Base-by-base conservation (phyloP, 1,140 invertebrate species). In the Psix sp. region DNA sequence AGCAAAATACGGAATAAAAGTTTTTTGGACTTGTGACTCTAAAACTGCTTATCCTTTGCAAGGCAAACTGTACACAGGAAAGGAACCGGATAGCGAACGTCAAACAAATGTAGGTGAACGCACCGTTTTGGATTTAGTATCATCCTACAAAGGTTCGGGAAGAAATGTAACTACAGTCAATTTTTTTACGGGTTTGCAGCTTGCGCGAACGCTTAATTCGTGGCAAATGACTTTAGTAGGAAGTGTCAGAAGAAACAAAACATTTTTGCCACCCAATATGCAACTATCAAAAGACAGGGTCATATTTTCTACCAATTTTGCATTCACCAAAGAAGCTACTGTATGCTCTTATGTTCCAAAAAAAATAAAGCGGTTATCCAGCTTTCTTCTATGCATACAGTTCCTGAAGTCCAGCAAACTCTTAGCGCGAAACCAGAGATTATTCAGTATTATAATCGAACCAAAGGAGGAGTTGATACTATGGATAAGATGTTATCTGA, bases 391-490 rank as follows among this genome's bases (percentile, higher is more conserved):
- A 83, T 79, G 77, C 83, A 85, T 67, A 54, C 77, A 63, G 52
- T 52, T 48, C 43, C 13, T 56, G 51, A 18, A 67, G 60, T 48
- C 31, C 78, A 42, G 45, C 43, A 66, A 77, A 43, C 16, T 43
- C 4, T 5, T 1, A 26, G 0, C 3, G 39, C 24, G 17, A 63
- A 51, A 59, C 82, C 83, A 17, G 80, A 87, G 38, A 82, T 85
- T 20, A 80, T 84, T n/a, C 33, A 87, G 35, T 46, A 46, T 15
- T 46, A 46, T 5, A 46, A 46, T n/a, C 4, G 17, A 33, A 46
- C 24, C 2, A 89, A 89, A 80, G 81, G 83, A 18, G 86, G 82
- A 29, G 86, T 88, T 0, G 86, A 88, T 57, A 79, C 70, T 4
- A 49, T 88, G 10, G 84, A 88, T 57, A 75, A 88, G 57, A 78